phyloP scores from a whole-genome alignment of 2,113 vertebrate genomes.

The Sciurus niger region DNA sequence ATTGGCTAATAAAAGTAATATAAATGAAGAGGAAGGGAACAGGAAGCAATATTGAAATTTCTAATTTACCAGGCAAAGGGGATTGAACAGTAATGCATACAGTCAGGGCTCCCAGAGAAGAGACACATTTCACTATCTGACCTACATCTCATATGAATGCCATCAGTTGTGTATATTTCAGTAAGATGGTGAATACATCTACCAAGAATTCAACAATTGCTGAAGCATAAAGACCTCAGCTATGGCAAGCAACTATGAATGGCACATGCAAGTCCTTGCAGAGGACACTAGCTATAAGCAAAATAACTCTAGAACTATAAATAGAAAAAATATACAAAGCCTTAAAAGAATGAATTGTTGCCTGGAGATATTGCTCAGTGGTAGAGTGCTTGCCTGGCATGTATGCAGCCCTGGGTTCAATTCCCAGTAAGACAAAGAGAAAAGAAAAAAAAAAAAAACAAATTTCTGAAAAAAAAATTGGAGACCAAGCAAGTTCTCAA shows the following conservation, averaged over 20 bases:
- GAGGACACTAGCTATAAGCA: neutral
- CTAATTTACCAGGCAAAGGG: neutral
- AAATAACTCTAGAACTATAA: constrained; percentile 9
- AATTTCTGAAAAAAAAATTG: neutral
- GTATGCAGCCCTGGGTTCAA: too few species aligned
- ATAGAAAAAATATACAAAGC: neutral
- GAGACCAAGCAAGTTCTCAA: neutral
- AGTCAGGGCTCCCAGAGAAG: neutral
- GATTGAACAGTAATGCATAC: neutral
- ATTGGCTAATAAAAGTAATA: neutral
- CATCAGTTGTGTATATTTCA: neutral
- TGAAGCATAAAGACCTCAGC: neutral
- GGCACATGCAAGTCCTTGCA: neutral
- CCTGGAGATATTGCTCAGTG: neutral
- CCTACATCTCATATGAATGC: neutral
- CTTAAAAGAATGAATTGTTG: neutral
- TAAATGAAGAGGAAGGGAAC: constrained; percentile 2
- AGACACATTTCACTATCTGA: neutral
- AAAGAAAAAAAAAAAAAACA: neutral
- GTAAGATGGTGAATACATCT: neutral
- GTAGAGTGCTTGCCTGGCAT: too few species aligned
- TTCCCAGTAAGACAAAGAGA: too few species aligned
- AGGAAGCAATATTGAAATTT: neutral
- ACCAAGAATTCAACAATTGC: neutral
- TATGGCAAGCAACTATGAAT: neutral